Evolutionary conservation across 2,888 invertebrate genomes (phyloP), one percentile per base, ranked within the genome.

Genomic region (Aproaerema taeniolella): DNA sequence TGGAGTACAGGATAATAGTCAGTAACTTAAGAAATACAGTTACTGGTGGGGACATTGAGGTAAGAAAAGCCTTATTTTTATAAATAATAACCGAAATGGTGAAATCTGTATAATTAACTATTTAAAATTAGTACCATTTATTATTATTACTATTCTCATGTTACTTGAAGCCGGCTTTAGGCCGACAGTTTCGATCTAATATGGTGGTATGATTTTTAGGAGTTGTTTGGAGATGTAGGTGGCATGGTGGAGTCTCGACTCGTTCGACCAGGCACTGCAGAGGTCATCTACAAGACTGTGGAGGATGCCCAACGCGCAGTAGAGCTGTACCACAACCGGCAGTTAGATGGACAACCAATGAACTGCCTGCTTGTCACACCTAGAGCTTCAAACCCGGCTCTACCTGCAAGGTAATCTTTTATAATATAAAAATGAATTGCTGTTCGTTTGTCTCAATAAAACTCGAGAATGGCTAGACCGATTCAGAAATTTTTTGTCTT

Each of bases 301-400:
- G 92, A 93, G 52, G 95, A 97, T 76, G 97, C 97, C 17, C 91
- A 95, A 57, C 92, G 92, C 70, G 97, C 98, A 1, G 95, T 97
- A 2, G 95, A 96, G 57, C 92, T 95, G 38, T 97, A 97, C 79
- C 96, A 97, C 70, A 96, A 97, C 73, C 87, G 97, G 36, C 96
- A 96, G 65, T 82, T 98, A 30, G 97, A 98, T 82, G 96, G 97
- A 1, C 95, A 95, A 64, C 96, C 96, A 2, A 96, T 96, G 96
- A 95, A 95, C 68, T 96, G 95, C 67, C 89, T 95, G 39, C 87
- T 96, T 47, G 95, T 95, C 5, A 93, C 94, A 64, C 93, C 94
- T 29, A 87, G 93, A 8, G 49, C 76, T 30, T 60, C 69, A 13
- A 40, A 54, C 14, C 43, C 66, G 20, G 38, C 58, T 2, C 7